These are phyloP conservation scores for Drosophila leonis DNA, from an alignment of 2,888 invertebrate species.

Conservation along the genomic window DNA sequence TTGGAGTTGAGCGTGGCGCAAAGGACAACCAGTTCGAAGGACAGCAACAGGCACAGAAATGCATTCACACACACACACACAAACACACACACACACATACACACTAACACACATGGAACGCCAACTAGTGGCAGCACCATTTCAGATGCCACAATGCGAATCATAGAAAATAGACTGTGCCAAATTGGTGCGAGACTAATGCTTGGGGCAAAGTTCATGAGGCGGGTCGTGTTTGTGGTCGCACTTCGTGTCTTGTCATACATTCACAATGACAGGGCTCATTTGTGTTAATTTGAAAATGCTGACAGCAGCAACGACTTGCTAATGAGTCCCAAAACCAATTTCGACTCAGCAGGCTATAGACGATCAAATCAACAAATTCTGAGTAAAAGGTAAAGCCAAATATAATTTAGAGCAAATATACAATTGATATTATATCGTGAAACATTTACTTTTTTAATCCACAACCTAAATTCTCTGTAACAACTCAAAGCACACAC, in stretches of 20 bases:
- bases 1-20: slow-evolving; percentile 14
- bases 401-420: background rate
- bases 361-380: background rate
- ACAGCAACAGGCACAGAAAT: slow-evolving; percentile 59
- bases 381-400: background rate
- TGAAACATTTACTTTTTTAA: background rate
- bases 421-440: background rate
- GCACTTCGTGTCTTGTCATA: slow-evolving; percentile 27
- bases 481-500: slow-evolving; percentile 6
- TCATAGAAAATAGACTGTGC: slow-evolving; percentile 39
- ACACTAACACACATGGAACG: background rate
- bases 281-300: slow-evolving; percentile 50
- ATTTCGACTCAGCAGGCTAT: slow-evolving; percentile 35
- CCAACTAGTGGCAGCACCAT: slow-evolving; percentile 16
- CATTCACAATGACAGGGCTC: slow-evolving; percentile 42
- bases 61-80: slow-evolving; percentile 34
- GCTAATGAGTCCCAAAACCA: slow-evolving; percentile 8
- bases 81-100: background rate
- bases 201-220: slow-evolving; percentile 32
- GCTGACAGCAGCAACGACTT: slow-evolving; percentile 22
- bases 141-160: slow-evolving; percentile 38
- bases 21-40: slow-evolving; percentile 13
- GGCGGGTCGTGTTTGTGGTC: slow-evolving; percentile 17
- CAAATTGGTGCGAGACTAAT: slow-evolving; percentile 48
- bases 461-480: slow-evolving; percentile 33